Conservation (phyloP, 2,888 invertebrate genomes). For the Thera britannica region DNA sequence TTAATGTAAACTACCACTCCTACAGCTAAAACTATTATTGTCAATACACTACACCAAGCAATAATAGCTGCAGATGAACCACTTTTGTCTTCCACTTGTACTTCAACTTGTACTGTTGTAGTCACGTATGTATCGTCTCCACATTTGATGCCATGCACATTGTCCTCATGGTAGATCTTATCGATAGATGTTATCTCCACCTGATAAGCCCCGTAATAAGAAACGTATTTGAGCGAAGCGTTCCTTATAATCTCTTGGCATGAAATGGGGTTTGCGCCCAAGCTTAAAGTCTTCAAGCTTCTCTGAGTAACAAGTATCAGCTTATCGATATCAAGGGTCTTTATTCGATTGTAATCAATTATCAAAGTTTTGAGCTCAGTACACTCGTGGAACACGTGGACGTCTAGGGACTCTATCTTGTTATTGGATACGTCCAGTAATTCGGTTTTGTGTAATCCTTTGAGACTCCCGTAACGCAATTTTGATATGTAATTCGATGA, state of each 20-base stretch:
- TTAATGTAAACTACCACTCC: slow-evolving; percentile 25
- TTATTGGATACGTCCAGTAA: slow-evolving; percentile 71
- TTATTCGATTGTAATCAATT: slow-evolving; percentile 71
- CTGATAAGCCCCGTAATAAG: slow-evolving; percentile 45
- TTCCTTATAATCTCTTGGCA: slow-evolving; percentile 68
- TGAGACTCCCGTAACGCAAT: slow-evolving; percentile 69
- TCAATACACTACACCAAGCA: slow-evolving; percentile 35
- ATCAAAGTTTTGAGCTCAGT: slow-evolving; percentile 61
- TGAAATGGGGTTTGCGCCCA: slow-evolving; percentile 73
- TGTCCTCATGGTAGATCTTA: slow-evolving; percentile 75
- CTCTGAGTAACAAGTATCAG: slow-evolving; percentile 56
- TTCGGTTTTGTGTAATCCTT: slow-evolving; percentile 67
- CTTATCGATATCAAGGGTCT: slow-evolving; percentile 64
- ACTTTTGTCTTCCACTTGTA: slow-evolving; percentile 6
- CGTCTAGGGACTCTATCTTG: slow-evolving; percentile 61
- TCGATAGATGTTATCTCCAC: slow-evolving; percentile 70
- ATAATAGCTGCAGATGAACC: slow-evolving; percentile 37
- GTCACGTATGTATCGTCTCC: slow-evolving; percentile 50
- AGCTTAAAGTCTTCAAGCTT: slow-evolving; percentile 62
- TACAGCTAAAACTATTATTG: slow-evolving; percentile 25
- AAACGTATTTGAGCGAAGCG: slow-evolving; percentile 48
- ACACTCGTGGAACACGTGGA: slow-evolving; percentile 73
- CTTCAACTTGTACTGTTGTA: slow-evolving; percentile 36
- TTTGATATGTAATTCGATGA: slow-evolving; percentile 63
- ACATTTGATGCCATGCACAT: slow-evolving; percentile 75